Evolutionary conservation across 2,888 invertebrate species (phyloP), one percentile per base, ranked within the genome.

Genomic region (Micropterix aruncella): DNA sequence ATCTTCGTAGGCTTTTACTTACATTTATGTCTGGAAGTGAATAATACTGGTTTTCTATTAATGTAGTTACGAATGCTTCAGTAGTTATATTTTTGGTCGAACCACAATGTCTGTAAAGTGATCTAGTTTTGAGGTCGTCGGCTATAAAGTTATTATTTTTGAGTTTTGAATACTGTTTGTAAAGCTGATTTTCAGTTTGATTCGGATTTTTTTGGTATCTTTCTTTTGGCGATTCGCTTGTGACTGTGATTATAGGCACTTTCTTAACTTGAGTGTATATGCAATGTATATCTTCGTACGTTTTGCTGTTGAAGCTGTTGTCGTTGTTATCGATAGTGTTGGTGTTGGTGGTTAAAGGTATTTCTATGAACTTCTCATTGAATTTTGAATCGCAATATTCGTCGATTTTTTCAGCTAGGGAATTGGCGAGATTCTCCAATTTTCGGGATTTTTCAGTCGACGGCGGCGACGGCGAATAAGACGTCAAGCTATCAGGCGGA

Each of bases 11-110:
- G 56, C 78, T 79, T 57, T 80, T 79, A 47, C 80, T 75, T 17
- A 79, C 77, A 45, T 79, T 78, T 40, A 82, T 77, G 59, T 83
- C 82, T 5, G 83, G 83, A 49, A 83, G 62, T 16, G 82, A 82
- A 60, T 78, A 76, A 55, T 79, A 83, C 57, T 81, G 80, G 58
- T 82, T 81, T 58, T 79, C 78, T 48, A 70, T 65, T 48, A 79
- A 59, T 19, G 73, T 70, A 17, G 70, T 65, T 9, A 69, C 66
- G 52, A 64, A 71, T 27, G 70, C 70, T 57, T 72, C 70, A 43
- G 69, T 68, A 18, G 66, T 69, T 52, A 65, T 70, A 52, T 67
- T 72, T 58, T 61, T 70, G 44, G 60, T 57, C 45, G 63, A 71
- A 46, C 60, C 67, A 52, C 62, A 64, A 46, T 64, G 51, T n/a